Base-by-base conservation (phyloP, 2,113 vertebrate species). In the Tretioscincus oriximinensis region DNA sequence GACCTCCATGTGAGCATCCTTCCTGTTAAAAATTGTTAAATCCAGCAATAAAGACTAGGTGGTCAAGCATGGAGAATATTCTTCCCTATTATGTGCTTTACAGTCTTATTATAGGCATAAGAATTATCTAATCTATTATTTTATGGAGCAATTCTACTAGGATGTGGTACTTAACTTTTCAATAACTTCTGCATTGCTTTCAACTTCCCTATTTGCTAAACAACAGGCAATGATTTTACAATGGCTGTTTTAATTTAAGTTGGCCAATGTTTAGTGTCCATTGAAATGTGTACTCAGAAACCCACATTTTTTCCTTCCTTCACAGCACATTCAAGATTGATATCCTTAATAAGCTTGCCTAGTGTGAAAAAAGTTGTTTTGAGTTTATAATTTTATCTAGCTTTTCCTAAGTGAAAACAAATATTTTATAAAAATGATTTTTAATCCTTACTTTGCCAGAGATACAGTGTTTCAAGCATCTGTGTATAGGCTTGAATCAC, bases 331-430 rank as follows among this genome's bases (percentile, higher is more conserved):
- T 86, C 89, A 77, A 88, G 90, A 91, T 83, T 89, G 87, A 90
- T 91, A 88, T 79, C 87, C 86, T 90, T 76, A 87, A 87, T 89
- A 88, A 90, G 88, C 86, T 60, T 91, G 87, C 92, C 87, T 73
- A 88, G 88, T 90, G 68, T 85, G 85, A 89, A 84, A 88, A 92
- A 92, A 74, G 88, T 86, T 86, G 69, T 82, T 89, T 88, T 78
- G 47, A 74, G 82, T 87, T 85, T 85, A 91, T 88, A 92, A 92
- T 93, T 93, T 92, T 78, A 85, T 65, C 7, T 28, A 76, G 70
- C 26, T 77, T 68, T 69, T 28, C 75, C 66, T 60, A 1, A 6
- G 1, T 45, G 68, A 67, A 51, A 72, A 66, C 9, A 67, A 84
- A 78, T 35, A 64, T 86, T 84, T 71, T 45, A 73, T 71, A 67